phyloP scores from a whole-genome alignment of 2,888 invertebrate genomes.

The Watsonalla binaria region DNA sequence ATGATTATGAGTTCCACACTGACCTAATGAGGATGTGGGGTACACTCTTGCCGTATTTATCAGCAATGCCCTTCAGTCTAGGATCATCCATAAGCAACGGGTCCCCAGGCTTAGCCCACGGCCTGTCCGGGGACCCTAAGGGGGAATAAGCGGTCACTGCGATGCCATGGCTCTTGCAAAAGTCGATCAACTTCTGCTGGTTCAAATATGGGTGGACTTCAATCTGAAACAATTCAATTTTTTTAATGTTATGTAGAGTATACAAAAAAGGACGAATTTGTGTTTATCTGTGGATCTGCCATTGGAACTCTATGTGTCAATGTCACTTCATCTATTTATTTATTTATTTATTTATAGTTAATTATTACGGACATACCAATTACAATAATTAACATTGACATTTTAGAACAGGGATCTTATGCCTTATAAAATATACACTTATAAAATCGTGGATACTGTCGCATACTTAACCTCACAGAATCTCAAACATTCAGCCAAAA shows the following conservation, averaged over 20 bases:
- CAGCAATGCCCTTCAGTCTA: constrained; percentile 76
- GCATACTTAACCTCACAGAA: too few relatives aligned
- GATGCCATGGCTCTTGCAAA: constrained; percentile 79
- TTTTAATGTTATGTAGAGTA: neutral
- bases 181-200: constrained; percentile 80
- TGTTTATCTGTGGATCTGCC: too few relatives aligned
- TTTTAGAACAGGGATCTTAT: too few relatives aligned
- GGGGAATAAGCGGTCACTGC: constrained; percentile 85
- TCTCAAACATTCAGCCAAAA: too few relatives aligned
- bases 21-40: constrained; percentile 82
- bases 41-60: constrained; percentile 80
- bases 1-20: constrained; percentile 11
- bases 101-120: constrained; percentile 80
- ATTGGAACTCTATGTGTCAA: too few relatives aligned
- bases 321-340: too few relatives aligned
- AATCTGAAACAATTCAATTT: constrained; percentile 59
- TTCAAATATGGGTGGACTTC: constrained; percentile 78
- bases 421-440: too few relatives aligned
- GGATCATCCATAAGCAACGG: constrained; percentile 75
- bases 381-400: too few relatives aligned
- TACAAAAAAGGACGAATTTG: too few relatives aligned
- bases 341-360: too few relatives aligned
- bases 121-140: constrained; percentile 83
- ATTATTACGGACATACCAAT: too few relatives aligned
- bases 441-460: too few relatives aligned